phyloP scores from a whole-genome alignment of 2,888 invertebrate genomes.

The Brenthis hecate region DNA sequence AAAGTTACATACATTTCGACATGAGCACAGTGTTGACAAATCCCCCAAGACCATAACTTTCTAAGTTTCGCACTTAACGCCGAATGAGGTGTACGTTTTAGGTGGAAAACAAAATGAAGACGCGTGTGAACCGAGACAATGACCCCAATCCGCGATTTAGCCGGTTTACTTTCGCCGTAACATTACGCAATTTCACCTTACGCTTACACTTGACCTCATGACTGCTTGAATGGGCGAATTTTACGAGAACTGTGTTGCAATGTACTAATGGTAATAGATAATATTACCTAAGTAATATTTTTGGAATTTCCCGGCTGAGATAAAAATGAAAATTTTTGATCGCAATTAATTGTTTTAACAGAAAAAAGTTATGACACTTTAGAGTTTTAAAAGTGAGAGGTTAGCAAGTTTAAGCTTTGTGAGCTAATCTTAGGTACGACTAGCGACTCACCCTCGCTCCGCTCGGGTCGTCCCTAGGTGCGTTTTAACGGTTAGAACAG shows the following conservation, averaged over 20 bases:
- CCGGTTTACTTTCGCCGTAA: conserved; percentile 71
- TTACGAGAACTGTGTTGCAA: conserved; percentile 36
- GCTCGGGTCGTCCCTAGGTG: no score
- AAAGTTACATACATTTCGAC: conserved; percentile 4
- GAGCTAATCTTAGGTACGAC: no score
- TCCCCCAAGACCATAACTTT: conserved; percentile 11
- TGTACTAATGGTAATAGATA: conserved; percentile 22
- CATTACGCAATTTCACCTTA: conserved; percentile 77
- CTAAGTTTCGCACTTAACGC: conserved; percentile 18
- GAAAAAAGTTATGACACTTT: no score
- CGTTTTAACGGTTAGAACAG: no score
- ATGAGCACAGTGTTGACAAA: conserved; percentile 8
- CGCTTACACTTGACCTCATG: conserved; percentile 77
- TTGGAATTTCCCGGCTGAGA: no score
- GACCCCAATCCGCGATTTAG: conserved; percentile 76
- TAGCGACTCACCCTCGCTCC: no score
- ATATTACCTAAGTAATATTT: neutral
- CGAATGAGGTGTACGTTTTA: conserved; percentile 3
- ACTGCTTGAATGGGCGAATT: conserved; percentile 46
- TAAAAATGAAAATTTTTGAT: no score
- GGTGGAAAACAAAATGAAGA: conserved; percentile 36
- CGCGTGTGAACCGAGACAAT: conserved; percentile 67
- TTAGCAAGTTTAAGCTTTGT: no score
- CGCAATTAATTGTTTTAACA: no score
- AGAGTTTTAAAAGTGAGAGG: no score